Evolutionary conservation across 1,140 invertebrate species (phyloP).

Genomic region (Drosophila pachea): DNA sequence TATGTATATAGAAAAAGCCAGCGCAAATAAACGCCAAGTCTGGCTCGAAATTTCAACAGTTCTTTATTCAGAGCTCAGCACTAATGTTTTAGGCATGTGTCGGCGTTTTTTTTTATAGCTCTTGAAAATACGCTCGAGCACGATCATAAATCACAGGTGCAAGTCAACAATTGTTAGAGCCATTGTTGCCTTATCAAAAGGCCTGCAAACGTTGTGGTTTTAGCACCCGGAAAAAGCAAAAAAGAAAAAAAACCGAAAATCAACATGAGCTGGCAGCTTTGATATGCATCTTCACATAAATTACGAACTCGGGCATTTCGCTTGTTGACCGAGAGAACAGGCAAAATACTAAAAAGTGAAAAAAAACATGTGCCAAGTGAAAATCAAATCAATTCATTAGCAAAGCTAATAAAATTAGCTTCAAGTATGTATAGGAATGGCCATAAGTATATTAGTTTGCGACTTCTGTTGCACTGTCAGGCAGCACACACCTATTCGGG

Average conservation of each 20-base stretch:
- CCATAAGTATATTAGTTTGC: background rate
- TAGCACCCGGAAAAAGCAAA: background rate
- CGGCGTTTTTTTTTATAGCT: constrained; percentile 27
- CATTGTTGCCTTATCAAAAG: constrained; percentile 57
- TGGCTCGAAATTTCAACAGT: constrained; percentile 4
- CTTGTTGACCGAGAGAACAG: constrained; percentile 40
- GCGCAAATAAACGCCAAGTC: constrained; percentile 44
- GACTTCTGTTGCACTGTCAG: constrained; percentile 36
- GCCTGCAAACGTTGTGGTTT: constrained; percentile 15
- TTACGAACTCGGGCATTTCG: constrained; percentile 46
- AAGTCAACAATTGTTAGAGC: constrained; percentile 28
- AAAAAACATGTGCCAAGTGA: background rate
- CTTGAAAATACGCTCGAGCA: constrained; percentile 51
- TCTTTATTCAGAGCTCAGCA: constrained; percentile 51
- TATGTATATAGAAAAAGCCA: constrained; percentile 6
- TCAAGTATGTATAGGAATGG: background rate
- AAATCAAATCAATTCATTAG: constrained; percentile 72
- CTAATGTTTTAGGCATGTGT: constrained; percentile 11
- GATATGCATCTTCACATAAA: constrained; percentile 68
- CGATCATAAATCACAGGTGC: constrained; percentile 60
- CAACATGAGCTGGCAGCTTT: constrained; percentile 34
- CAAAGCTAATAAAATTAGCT: constrained; percentile 62
- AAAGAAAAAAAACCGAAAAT: constrained; percentile 18
- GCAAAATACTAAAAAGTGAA: background rate
- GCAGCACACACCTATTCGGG: constrained; percentile 37